phyloP scores from a whole-genome alignment of 1,140 invertebrate genomes.

The Pseudomyrmex flavicornis region DNA sequence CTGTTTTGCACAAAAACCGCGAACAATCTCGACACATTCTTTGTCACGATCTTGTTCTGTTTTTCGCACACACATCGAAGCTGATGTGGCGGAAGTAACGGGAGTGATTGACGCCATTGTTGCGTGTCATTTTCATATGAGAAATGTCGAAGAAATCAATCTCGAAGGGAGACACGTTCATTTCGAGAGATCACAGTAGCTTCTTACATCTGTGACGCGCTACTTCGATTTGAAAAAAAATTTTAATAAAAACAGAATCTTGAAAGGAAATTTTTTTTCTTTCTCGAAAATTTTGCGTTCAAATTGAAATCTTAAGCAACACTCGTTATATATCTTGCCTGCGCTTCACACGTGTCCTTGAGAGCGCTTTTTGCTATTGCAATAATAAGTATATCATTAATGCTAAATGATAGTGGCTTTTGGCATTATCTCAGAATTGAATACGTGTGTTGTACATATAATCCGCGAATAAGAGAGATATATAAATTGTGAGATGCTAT shows the following conservation, averaged over 20 bases:
- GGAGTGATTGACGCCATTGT: too few species aligned
- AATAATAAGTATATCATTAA: background rate
- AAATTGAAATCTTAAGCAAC: background rate
- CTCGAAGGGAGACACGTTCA: too few species aligned
- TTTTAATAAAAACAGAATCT: too few species aligned
- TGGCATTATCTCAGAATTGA: background rate
- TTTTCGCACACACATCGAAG: background rate
- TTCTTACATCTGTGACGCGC: too few species aligned
- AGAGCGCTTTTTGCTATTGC: background rate
- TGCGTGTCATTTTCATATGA: too few species aligned
- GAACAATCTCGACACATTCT: conserved; percentile 48
- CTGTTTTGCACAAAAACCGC: conserved; percentile 33
- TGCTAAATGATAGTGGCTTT: background rate
- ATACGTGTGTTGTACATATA: background rate
- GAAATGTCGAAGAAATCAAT: too few species aligned
- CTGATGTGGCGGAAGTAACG: background rate
- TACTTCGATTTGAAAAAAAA: too few species aligned
- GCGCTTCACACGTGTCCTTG: background rate
- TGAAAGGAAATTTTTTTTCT: too few species aligned
- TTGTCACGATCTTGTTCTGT: conserved; percentile 14
- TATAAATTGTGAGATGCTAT: background rate
- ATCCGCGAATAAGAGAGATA: conserved; percentile 21
- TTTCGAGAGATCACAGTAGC: background rate
- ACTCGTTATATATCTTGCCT: background rate
- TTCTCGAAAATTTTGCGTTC: too few species aligned